Evolutionary conservation across 2,113 vertebrate genomes (phyloP), one percentile per base, ranked within the genome.

Genomic region (Chrysochloris asiatica): DNA sequence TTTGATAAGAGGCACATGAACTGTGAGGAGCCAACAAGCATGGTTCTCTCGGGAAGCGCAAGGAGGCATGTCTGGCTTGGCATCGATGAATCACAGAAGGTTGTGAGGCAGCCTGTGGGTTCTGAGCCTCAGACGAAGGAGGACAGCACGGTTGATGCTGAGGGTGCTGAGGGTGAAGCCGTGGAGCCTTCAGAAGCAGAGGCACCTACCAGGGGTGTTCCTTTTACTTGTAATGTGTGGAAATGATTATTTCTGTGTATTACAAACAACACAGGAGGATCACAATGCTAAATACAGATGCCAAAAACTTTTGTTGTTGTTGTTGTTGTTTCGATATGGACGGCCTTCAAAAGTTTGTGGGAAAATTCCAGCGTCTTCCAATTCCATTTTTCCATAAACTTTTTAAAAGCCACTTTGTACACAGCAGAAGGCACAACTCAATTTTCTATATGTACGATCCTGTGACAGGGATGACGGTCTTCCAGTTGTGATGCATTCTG

Each of bases 121-220:
- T n/a, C n/a, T n/a, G n/a, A n/a, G n/a, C n/a, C n/a, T n/a, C n/a
- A n/a, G n/a, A n/a, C n/a, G n/a, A n/a, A n/a, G 8, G 52, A 54
- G 21, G 21, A 54, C 14, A 54, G n/a, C 1, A 4, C 4, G 0
- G 1, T 47, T 2, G 3, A 22, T 41, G 16, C 24, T 2, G 41
- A 36, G 16, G 9, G 67, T 7, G 4, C 36, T 8, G 36, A 11
- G 38, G 1, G 45, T 3, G 0, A 4, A 1, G 24, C 33, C 3
- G 0, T 48, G 17, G 81, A 10, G 33, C 33, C 78, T 38, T 4
- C 33, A n/a, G 28, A 63, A 38, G 9, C 47, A 21, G 1, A 5
- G 17, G 52, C 28, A 14, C 2, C 50, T 69, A 69, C 52, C 45
- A 3, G 0, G 6, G 30, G n/a, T 30, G 11, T 1, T 26, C 6